phyloP scores from a whole-genome alignment of 2,888 invertebrate genomes.

The Molanna angustata region DNA sequence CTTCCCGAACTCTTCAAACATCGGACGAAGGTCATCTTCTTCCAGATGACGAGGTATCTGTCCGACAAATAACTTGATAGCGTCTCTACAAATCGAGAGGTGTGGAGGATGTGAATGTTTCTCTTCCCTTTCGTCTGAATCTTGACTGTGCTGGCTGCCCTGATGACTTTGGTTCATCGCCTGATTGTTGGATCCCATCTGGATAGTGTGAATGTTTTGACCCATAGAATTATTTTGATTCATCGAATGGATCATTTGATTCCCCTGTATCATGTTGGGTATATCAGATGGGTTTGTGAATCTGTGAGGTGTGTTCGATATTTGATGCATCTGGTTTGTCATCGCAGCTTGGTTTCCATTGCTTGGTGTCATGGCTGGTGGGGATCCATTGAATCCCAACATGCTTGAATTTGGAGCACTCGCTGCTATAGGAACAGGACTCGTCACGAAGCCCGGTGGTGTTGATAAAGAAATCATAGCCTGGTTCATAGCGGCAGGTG shows the following conservation, averaged over 20 bases:
- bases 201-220: background rate
- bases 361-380: constrained; percentile 27
- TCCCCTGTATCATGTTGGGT: constrained; percentile 7
- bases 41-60: constrained; percentile 89
- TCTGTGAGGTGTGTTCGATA: constrained; percentile 3
- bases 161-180: constrained; percentile 2
- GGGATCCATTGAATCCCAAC: constrained; percentile 28
- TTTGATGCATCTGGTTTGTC: constrained; percentile 26
- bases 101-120: constrained; percentile 43
- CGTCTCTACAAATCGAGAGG: constrained; percentile 51
- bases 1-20: constrained; percentile 91
- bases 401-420: constrained; percentile 31
- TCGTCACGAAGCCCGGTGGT: constrained; percentile 28
- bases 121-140: constrained; percentile 20
- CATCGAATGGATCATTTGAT: constrained; percentile 18
- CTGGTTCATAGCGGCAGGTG: constrained; percentile 38
- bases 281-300: constrained; percentile 11
- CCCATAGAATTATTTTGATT: background rate
- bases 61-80: constrained; percentile 86
- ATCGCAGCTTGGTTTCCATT: constrained; percentile 26
- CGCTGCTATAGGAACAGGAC: constrained; percentile 29
- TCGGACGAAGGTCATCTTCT: constrained; percentile 82
- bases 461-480: constrained; percentile 28
- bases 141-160: constrained; percentile 25
- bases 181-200: background rate